Percentiles rank a stretch among this genome's conserved stretches.
phyloP scores from a whole-genome alignment of 2,888 invertebrate species.

The Clunio marinus region DNA sequence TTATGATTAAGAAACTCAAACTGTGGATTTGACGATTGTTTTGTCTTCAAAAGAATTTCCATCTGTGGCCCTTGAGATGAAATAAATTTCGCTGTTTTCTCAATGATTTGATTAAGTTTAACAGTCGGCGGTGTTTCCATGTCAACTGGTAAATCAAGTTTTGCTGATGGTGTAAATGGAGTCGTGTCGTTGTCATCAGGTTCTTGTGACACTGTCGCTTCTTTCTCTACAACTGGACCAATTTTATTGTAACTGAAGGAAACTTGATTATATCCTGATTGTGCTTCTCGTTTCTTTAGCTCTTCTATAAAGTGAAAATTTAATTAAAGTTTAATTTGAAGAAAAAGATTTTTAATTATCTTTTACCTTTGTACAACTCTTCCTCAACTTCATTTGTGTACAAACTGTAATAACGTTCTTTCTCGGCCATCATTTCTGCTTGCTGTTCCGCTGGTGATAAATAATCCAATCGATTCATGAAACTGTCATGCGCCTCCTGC shows the following conservation, averaged over 20 bases:
- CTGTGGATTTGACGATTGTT: conserved; percentile 88
- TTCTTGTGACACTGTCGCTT: conserved; percentile 50
- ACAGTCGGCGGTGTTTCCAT: conserved; percentile 76
- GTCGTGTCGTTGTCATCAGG: conserved; percentile 60
- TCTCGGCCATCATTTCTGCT: conserved; percentile 89
- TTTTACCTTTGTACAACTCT: conserved; percentile 81
- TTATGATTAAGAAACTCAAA: conserved; percentile 91
- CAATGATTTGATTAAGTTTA: conserved; percentile 89
- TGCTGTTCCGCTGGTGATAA: conserved; percentile 69
- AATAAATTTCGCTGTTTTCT: conserved; percentile 88
- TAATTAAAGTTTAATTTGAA: conserved; percentile 9
- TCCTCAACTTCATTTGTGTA: conserved; percentile 85
- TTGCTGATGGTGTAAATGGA: conserved; percentile 67
- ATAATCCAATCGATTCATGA: conserved; percentile 56
- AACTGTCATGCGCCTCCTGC: conserved; percentile 75
- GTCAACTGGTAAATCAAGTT: conserved; percentile 71
- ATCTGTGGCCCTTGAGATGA: conserved; percentile 91
- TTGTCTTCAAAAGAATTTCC: conserved; percentile 97
- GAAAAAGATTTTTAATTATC: conserved; percentile 22
- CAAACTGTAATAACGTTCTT: conserved; percentile 88
- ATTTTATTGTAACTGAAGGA: conserved; percentile 68
- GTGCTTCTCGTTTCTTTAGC: conserved; percentile 70
- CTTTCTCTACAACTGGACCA: conserved; percentile 52
- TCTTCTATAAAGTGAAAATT: conserved; percentile 64
- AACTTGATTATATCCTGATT: conserved; percentile 63